These are phyloP conservation scores for Choristoneura rosaceana DNA, from an alignment of 2,888 invertebrate species.

Conservation along the genomic window DNA sequence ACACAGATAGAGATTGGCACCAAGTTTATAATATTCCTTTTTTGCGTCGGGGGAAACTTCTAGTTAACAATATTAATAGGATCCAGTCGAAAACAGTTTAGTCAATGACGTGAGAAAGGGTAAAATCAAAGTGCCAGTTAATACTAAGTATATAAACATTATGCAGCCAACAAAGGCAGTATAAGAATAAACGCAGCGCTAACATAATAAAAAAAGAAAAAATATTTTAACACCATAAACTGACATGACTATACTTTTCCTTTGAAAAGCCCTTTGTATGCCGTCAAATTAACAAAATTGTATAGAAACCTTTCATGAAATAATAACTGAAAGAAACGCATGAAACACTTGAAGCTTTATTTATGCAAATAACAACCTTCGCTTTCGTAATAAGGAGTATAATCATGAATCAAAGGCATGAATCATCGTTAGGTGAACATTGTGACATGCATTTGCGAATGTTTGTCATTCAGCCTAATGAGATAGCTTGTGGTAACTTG, in stretches of 20 bases:
- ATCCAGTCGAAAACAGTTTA: background rate
- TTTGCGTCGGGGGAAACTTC: no score
- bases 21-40: no score
- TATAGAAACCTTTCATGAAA: conserved; percentile 18
- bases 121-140: background rate
- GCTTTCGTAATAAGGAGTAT: conserved; percentile 13
- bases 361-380: conserved; percentile 41
- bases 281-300: conserved; percentile 33
- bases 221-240: conserved; percentile 2
- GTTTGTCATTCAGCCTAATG: conserved; percentile 33
- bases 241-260: conserved; percentile 17
- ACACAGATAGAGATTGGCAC: no score
- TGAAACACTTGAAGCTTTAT: conserved; percentile 2
- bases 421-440: conserved; percentile 44
- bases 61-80: no score
- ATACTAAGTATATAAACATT: conserved; percentile 1
- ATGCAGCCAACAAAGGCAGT: background rate
- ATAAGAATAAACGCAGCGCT: background rate
- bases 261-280: conserved; percentile 18
- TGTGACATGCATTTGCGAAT: conserved; percentile 34
- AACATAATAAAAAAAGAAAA: background rate
- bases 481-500: conserved; percentile 1
- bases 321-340: conserved; percentile 26
- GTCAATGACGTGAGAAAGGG: background rate
- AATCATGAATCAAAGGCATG: conserved; percentile 43